Evolutionary conservation across 2,113 vertebrate species (phyloP), one percentile per base, ranked within the genome.

Genomic region (Tetrax tetrax): DNA sequence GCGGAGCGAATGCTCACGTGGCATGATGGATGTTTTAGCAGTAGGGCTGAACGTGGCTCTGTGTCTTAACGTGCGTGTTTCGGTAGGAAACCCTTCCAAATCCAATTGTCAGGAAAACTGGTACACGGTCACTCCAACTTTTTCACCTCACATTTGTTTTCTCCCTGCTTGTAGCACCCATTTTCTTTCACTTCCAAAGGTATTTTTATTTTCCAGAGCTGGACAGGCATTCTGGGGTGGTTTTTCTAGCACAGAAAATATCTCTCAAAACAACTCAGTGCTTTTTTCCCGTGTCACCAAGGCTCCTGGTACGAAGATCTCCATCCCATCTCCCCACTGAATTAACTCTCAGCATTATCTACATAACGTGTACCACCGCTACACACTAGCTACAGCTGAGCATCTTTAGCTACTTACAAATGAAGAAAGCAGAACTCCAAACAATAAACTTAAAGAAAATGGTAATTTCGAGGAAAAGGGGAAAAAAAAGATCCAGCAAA

Each of bases 61-160:
- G 6, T 1, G 20, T 5, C 47, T 72, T 1, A 16, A 25, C 0
- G 1, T 1, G 45, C 3, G 1, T 1, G 0, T 33, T 22, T 3
- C 3, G 45, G 60, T 10, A n/a, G 33, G 33, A 41, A 72, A 6
- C 38, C 59, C 51, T 70, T 33, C 64, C 88, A 10, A n/a, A 68
- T 3, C 19, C 50, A 2, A 1, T 0, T 0, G 2, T 25, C 57
- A 10, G 56, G 7, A 38, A 76, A 35, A 38, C 1, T 5, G 9
- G 31, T 5, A 71, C 7, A 5, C 0, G 59, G 74, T 18, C 38
- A 2, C 53, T 29, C 48, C 18, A 53, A 37, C 23, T 47, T 45
- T 14, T 29, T 33, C 64, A 45, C 53, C 38, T 43, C 24, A 8
- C 3, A 1, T 10, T 35, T 29, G 28, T 12, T 54, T 54, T 31